Percentiles rank a stretch among this genome's conserved stretches.
Conservation (phyloP, 2,888 invertebrate species). For the Anagyrus pseudococci region DNA sequence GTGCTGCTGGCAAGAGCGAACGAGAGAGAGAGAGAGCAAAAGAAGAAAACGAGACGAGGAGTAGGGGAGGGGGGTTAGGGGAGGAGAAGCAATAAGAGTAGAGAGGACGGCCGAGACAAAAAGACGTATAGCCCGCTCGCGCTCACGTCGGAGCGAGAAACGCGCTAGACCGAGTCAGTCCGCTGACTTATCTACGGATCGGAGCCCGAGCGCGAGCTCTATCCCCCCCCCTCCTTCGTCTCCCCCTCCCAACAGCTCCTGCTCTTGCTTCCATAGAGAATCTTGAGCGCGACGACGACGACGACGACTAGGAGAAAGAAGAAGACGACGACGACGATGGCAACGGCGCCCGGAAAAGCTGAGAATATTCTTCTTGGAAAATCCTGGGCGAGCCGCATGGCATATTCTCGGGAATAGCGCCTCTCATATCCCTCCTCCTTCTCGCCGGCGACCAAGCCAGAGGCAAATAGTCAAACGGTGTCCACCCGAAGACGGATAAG, state of each 20-base stretch:
- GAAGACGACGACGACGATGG: conserved; percentile 14
- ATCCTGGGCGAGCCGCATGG: conserved; percentile 29
- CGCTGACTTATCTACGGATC: conserved; percentile 56
- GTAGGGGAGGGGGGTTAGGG: conserved; percentile 7
- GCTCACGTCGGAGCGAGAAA: conserved; percentile 40
- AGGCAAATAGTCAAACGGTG: conserved; percentile 31
- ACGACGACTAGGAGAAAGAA: neutral
- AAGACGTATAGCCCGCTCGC: conserved; percentile 35
- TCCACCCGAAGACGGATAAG: conserved; percentile 31
- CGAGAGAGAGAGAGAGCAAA: conserved; percentile 10
- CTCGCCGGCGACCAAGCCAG: no score
- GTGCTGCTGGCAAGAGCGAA: no score
- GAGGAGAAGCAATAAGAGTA: conserved; percentile 29
- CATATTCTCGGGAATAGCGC: conserved; percentile 25
- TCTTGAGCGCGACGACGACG: conserved; percentile 18
- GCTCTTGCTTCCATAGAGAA: conserved; percentile 19
- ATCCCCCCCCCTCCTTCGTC: conserved; percentile 16
- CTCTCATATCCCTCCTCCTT: no score
- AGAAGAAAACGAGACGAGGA: conserved; percentile 12
- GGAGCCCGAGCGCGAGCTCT: conserved; percentile 40
- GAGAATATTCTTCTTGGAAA: conserved; percentile 42
- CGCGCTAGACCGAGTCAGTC: conserved; percentile 60
- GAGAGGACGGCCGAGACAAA: conserved; percentile 35
- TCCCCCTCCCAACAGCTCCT: neutral
- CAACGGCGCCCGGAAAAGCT: conserved; percentile 40